Conservation (phyloP, 2,113 vertebrate genomes). For the Cheirogaleus medius region DNA sequence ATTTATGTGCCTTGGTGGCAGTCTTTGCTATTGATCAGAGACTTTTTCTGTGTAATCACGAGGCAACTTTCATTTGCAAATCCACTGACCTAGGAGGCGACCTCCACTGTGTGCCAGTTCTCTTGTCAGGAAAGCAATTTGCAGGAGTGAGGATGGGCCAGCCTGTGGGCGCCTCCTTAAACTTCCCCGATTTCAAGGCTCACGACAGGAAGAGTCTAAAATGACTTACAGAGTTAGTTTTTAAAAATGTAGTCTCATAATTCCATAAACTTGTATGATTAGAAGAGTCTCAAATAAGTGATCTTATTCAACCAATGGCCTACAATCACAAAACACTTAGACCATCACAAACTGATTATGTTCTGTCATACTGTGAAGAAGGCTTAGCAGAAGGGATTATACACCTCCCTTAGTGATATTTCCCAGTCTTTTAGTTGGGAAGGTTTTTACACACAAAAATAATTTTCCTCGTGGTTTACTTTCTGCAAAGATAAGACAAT, state of each 20-base stretch:
- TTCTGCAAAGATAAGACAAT: background rate
- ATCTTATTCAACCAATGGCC: background rate
- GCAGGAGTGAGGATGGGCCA: background rate
- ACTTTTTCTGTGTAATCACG: constrained; percentile 1
- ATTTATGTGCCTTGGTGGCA: background rate
- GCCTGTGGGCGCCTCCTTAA: background rate
- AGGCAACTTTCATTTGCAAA: constrained; percentile 27
- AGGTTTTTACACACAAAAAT: background rate
- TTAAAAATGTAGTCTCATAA: background rate
- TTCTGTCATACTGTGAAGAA: background rate
- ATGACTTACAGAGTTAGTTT: background rate
- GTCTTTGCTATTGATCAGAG: constrained; percentile 18
- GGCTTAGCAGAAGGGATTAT: background rate
- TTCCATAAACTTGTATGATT: background rate
- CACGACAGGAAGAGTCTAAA: background rate
- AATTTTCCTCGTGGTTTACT: background rate
- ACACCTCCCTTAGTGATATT: background rate
- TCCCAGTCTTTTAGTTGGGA: background rate
- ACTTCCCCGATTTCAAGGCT: constrained; percentile 4
- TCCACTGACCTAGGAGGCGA: background rate
- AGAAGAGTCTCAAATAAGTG: background rate
- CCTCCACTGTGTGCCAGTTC: background rate
- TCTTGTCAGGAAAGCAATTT: constrained; percentile 46
- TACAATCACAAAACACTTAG: background rate
- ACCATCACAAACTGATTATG: background rate